phyloP scores from a whole-genome alignment of 2,888 invertebrate species.

The Euplexia lucipara region DNA sequence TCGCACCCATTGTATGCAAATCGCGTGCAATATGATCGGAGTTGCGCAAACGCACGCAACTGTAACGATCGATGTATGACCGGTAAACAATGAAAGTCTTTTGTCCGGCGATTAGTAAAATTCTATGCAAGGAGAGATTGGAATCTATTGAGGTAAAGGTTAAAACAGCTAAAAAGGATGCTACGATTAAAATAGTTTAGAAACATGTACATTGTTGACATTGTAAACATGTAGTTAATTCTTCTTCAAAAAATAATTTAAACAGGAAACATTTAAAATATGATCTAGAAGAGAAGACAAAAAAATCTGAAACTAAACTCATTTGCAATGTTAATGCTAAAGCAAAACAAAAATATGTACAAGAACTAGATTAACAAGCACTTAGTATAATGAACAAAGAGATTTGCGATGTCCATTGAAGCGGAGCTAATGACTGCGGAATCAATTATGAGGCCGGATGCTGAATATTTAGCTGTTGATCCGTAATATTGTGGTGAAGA shows the following conservation, averaged over 20 bases:
- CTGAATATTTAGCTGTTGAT: conserved; percentile 35
- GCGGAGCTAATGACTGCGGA: conserved; percentile 55
- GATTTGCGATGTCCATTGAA: conserved; percentile 37
- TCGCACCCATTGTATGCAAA: conserved; percentile 85
- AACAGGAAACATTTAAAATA: conserved; percentile 20
- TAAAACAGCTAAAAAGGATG: conserved; percentile 16
- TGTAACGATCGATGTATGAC: conserved; percentile 69
- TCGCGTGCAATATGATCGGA: conserved; percentile 79
- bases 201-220: neutral
- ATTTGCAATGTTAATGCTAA: conserved; percentile 53
- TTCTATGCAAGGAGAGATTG: conserved; percentile 56
- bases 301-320: conserved; percentile 30
- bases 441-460: conserved; percentile 58
- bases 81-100: conserved; percentile 64
- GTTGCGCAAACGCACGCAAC: conserved; percentile 80
- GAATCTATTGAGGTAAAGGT: conserved; percentile 53
- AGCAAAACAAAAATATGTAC: conserved; percentile 40
- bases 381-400: conserved; percentile 59
- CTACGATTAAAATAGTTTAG: neutral
- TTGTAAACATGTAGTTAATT: conserved; percentile 4
- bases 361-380: conserved; percentile 46
- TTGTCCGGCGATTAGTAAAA: conserved; percentile 53
- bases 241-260: neutral
- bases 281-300: conserved; percentile 12
- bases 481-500: conserved; percentile 10